Percentiles rank a stretch among this genome's conserved stretches.
phyloP scores from a whole-genome alignment of 2,797 vertebrate species.

The Sebastes jordani region DNA sequence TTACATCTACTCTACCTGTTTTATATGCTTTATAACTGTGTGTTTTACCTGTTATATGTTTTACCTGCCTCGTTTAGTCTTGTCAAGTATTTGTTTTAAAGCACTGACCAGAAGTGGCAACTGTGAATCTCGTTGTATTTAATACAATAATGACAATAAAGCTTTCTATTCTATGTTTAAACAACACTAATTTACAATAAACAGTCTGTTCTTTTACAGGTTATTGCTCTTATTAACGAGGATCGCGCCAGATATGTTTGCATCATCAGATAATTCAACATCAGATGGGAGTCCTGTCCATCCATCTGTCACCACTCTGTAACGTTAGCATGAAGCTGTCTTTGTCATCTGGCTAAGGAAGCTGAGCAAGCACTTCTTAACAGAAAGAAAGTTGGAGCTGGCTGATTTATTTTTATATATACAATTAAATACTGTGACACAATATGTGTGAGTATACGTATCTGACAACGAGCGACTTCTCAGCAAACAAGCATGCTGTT shows the following conservation, averaged over 20 bases:
- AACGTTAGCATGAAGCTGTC: conserved; percentile 17
- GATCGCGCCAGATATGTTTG: neutral
- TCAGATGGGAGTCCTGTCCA: neutral
- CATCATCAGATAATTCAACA: neutral
- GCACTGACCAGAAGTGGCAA: no score
- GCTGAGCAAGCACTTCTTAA: neutral
- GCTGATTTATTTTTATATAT: neutral
- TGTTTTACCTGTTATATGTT: no score
- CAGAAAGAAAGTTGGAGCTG: conserved; percentile 21
- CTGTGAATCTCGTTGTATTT: no score
- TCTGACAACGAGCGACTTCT: neutral
- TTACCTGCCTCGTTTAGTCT: no score
- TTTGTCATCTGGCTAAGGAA: conserved; percentile 45
- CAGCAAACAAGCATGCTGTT: neutral
- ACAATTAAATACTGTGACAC: accelerated
- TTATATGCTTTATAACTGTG: no score
- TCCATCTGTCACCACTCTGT: neutral
- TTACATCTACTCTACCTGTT: no score
- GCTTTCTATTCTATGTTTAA: neutral
- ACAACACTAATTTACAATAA: neutral
- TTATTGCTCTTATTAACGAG: no score
- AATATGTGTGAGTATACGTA: accelerated
- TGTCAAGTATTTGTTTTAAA: no score
- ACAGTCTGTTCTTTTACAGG: accelerated
- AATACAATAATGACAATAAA: no score